Conservation (phyloP, 2,113 vertebrate species). For the Naja naja region DNA sequence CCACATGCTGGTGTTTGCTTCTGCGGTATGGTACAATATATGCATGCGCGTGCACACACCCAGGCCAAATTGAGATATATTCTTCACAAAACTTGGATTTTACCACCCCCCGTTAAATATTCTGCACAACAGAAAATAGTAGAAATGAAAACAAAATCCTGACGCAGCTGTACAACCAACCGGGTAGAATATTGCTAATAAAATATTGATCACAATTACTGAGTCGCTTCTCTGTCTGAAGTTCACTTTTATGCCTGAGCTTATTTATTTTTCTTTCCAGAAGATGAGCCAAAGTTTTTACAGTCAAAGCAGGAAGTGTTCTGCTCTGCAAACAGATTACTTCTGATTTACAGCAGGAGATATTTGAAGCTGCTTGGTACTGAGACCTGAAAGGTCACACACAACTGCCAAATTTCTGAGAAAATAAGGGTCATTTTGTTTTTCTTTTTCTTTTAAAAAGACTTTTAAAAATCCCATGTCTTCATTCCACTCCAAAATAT, state of each 20-base stretch:
- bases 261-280: constrained; percentile 36
- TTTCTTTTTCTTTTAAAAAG: constrained; percentile 11
- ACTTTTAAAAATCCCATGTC: constrained; percentile 5
- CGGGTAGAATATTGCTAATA: not conserved
- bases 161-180: not conserved
- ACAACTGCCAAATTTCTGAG: constrained; percentile 14
- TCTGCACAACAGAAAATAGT: not conserved
- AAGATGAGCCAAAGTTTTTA: constrained; percentile 17
- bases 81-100: not conserved
- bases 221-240: constrained; percentile 8
- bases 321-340: not conserved
- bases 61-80: not conserved
- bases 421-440: not conserved
- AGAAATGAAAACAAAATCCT: constrained; percentile 4
- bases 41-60: not conserved
- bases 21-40: not conserved
- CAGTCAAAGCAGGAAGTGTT: not conserved
- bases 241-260: not conserved
- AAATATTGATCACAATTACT: constrained; percentile 1
- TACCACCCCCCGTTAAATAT: not conserved
- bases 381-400: not conserved
- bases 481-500: not conserved
- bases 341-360: constrained; percentile 10
- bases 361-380: not conserved
- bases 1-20: not conserved